phyloP scores from a whole-genome alignment of 2,113 vertebrate species.

The Elaphurus davidianus region DNA sequence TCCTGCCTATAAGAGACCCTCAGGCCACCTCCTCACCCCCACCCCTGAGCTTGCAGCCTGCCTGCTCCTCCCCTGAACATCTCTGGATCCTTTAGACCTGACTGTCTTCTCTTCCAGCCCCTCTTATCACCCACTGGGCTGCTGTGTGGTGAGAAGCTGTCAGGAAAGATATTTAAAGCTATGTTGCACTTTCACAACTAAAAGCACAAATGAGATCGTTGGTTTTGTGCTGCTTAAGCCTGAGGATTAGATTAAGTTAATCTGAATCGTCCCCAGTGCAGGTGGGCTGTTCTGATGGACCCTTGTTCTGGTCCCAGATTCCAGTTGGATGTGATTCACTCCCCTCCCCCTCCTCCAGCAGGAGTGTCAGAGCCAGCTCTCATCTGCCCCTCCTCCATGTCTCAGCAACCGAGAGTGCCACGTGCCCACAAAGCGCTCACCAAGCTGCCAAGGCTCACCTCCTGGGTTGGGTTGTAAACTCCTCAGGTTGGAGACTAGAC shows the following conservation, averaged over 20 bases:
- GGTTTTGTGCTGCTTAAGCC: background rate
- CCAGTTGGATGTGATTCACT: background rate
- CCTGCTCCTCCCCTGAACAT: background rate
- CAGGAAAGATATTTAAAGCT: background rate
- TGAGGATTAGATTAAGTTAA: background rate
- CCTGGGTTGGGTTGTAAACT: background rate
- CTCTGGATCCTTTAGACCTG: background rate
- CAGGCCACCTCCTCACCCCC: background rate
- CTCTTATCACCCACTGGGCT: background rate
- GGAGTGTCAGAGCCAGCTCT: background rate
- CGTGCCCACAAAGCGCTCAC: accelerated
- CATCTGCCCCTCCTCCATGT: background rate
- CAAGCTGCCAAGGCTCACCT: background rate
- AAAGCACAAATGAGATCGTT: background rate
- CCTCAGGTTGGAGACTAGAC: background rate
- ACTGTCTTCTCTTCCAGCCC: background rate
- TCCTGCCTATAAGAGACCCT: background rate
- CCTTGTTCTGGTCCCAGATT: background rate
- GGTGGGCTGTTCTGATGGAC: background rate
- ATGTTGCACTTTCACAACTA: background rate
- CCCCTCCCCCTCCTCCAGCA: background rate
- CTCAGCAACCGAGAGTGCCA: background rate
- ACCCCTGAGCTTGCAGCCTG: background rate
- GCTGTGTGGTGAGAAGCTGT: background rate
- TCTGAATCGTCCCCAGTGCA: background rate